phyloP scores from a whole-genome alignment of 2,113 vertebrate genomes.

The Microcebus griseorufus region DNA sequence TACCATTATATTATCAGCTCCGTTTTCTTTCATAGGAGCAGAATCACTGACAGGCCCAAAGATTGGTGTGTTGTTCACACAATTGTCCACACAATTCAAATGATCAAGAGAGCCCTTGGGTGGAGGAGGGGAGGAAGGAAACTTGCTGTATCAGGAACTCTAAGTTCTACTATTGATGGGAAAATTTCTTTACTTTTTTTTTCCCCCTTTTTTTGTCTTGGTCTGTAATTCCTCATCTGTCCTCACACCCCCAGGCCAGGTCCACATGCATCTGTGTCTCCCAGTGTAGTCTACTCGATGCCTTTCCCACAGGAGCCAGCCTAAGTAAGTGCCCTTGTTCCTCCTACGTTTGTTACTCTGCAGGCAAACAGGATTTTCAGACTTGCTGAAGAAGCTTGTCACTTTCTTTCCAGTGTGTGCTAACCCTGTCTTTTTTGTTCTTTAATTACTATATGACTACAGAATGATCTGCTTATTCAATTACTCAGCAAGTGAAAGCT shows the following conservation, averaged over 20 bases:
- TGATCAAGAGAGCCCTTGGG: background rate
- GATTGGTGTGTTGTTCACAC: background rate
- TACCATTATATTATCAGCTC: no score
- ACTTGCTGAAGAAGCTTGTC: background rate
- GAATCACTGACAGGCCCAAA: background rate
- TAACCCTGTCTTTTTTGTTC: background rate
- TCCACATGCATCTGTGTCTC: no score
- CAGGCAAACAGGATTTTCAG: background rate
- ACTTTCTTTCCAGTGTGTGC: background rate
- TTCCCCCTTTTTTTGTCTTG: background rate
- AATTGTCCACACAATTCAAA: background rate
- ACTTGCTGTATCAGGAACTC: conserved; percentile 49
- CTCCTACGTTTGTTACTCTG: background rate
- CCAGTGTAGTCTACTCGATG: rapidly evolving
- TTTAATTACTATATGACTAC: background rate
- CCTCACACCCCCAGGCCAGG: background rate
- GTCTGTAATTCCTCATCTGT: conserved; percentile 10
- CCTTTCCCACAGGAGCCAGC: background rate
- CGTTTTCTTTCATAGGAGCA: background rate
- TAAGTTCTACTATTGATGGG: conserved; percentile 42
- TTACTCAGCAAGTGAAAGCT: conserved; percentile 7
- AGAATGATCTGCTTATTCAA: conserved; percentile 15
- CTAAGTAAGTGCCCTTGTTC: background rate
- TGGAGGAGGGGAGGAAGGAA: conserved; percentile 36
- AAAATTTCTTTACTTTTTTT: conserved; percentile 2